Evolutionary conservation across 2,888 invertebrate genomes (phyloP).

Genomic region (Torymus tubicola): DNA sequence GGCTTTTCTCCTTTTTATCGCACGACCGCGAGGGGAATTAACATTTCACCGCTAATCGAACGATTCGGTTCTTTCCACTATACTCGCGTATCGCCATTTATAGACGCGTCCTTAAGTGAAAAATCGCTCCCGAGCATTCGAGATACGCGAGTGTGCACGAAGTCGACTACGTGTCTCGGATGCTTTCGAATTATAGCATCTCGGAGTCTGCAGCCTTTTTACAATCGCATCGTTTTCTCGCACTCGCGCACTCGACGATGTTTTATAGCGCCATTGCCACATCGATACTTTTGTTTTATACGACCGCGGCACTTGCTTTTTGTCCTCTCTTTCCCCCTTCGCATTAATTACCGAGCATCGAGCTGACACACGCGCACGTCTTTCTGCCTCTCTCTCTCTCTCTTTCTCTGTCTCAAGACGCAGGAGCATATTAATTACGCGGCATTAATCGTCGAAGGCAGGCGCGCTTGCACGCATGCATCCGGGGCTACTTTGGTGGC

Average conservation of each 20-base stretch:
- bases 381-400: too few species aligned
- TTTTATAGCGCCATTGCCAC: background rate
- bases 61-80: constrained; percentile 11
- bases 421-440: constrained; percentile 9
- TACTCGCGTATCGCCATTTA: constrained; percentile 19
- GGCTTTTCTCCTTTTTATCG: constrained; percentile 16
- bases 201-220: background rate
- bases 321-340: background rate
- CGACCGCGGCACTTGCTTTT: background rate
- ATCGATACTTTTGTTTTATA: background rate
- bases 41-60: constrained; percentile 35
- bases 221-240: background rate
- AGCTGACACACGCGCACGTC: background rate
- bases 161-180: constrained; percentile 18
- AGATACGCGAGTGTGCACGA: constrained; percentile 1
- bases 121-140: constrained; percentile 9
- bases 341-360: constrained; percentile 1
- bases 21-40: constrained; percentile 7
- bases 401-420: background rate
- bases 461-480: too few species aligned
- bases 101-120: constrained; percentile 17
- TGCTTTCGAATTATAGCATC: constrained; percentile 16
- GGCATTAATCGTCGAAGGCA: background rate
- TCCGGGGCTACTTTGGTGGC: too few species aligned
- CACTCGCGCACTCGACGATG: background rate